Evolutionary conservation across 2,888 invertebrate species (phyloP), one percentile per base, ranked within the genome.

Genomic region (Gonocerus acuteangulatus): DNA sequence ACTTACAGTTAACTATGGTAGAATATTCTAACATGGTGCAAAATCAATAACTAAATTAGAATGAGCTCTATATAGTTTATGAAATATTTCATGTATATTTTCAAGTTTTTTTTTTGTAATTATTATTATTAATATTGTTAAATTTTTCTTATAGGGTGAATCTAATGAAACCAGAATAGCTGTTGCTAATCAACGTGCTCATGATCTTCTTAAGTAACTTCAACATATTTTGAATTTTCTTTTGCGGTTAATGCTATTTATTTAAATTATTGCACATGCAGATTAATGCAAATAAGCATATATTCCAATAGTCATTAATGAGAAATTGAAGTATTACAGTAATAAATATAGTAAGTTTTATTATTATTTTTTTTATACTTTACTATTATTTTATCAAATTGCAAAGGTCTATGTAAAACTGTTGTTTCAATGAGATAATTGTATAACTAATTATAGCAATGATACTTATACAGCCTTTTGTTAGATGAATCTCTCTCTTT

Each of bases 141-240:
- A 19, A 27, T 61, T 36, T 48, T 23, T 19, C 56, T 52, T 69
- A 69, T 72, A 86, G 85, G 89, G 86, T 71, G 87, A 88, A 78
- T 90, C 94, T 71, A 95, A 95, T 79, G 91, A 93, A 81, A 87
- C 88, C 74, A 88, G 95, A 82, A 94, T 95, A 86, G 87, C 87
- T 77, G 88, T 91, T 77, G 95, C 95, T 74, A 96, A 96, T 80
- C 90, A 94, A 80, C 86, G 94, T 73, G 94, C 95, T 74, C 91
- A 92, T 80, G 94, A 95, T 79, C 87, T 96, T 74, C 87, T 94
- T 78, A 92, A 92, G 84, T 88, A 88, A 83, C 19, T 54, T 23
- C 19, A 44, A 42, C 22, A 54, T 42, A 21, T 48, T 4, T 39
- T 19, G 39, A n/a, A 21, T n/a, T 54, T 54, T 42, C 21, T 52